Evolutionary conservation across 2,797 vertebrate species (phyloP).

Genomic region (Telmatherina bonti): DNA sequence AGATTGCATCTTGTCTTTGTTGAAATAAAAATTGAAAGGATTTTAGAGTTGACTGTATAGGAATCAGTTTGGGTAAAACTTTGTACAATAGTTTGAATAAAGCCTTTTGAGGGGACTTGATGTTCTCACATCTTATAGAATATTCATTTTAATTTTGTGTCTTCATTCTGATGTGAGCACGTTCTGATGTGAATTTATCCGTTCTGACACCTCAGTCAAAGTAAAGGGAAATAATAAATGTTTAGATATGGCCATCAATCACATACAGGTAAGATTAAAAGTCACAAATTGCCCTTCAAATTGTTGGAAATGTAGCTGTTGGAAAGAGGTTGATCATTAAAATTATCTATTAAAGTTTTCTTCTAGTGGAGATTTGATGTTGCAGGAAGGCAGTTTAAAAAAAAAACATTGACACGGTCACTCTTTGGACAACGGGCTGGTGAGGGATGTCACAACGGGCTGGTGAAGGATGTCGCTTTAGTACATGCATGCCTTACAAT

Average conservation of each 20-base stretch:
- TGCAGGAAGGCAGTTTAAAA: conserved; percentile 62
- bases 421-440: conserved; percentile 36
- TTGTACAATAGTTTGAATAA: background rate
- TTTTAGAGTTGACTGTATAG: background rate
- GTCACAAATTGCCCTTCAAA: conserved; percentile 9
- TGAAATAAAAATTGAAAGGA: too few relatives aligned
- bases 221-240: background rate
- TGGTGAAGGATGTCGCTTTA: conserved; percentile 42
- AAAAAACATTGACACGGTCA: conserved; percentile 68
- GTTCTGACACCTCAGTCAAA: background rate
- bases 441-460: conserved; percentile 48
- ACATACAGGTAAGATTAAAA: background rate
- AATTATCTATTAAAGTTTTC: conserved; percentile 36
- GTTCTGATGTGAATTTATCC: background rate
- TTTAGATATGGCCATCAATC: background rate
- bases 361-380: conserved; percentile 56
- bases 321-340: conserved; percentile 5
- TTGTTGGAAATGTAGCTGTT: background rate
- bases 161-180: conserved; percentile 10
- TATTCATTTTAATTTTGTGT: background rate
- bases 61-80: background rate
- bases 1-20: background rate
- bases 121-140: background rate
- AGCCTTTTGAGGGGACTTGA: background rate
- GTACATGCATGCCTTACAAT: conserved; percentile 11